Evolutionary conservation across 2,888 invertebrate genomes (phyloP).

Genomic region (Ischnura elegans): DNA sequence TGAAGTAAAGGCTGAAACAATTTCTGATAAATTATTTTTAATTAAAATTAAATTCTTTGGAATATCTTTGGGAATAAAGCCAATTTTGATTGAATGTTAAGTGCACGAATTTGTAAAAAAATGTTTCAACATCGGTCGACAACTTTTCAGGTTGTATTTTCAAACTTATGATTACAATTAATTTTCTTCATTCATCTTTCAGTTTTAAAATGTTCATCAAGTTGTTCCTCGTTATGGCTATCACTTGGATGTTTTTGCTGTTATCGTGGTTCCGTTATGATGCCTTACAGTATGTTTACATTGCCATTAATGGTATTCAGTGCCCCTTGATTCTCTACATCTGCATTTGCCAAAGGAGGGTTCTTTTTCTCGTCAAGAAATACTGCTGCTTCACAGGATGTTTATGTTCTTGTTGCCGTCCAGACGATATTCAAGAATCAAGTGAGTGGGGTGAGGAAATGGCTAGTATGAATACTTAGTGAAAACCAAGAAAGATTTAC

Average conservation of each 20-base stretch:
- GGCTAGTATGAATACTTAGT: constrained; percentile 89
- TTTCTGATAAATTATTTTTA: too few species aligned
- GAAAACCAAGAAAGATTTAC: background rate
- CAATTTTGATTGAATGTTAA: too few species aligned
- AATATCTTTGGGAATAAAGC: background rate
- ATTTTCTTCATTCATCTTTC: constrained; percentile 76
- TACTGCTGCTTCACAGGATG: constrained; percentile 86
- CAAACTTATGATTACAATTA: background rate
- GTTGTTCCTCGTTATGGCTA: constrained; percentile 86
- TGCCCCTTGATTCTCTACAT: constrained; percentile 88
- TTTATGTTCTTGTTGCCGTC: constrained; percentile 79
- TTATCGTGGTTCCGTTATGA: constrained; percentile 88
- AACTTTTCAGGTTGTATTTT: background rate
- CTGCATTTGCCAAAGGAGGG: constrained; percentile 89
- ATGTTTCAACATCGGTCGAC: too few species aligned
- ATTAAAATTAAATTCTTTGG: background rate
- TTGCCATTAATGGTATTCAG: constrained; percentile 88
- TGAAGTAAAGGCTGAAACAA: too few species aligned
- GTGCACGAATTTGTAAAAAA: too few species aligned
- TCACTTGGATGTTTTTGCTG: constrained; percentile 88
- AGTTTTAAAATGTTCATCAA: constrained; percentile 90
- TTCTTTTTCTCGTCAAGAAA: constrained; percentile 88
- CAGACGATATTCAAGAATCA: constrained; percentile 78
- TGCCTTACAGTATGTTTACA: constrained; percentile 86
- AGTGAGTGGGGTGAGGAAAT: constrained; percentile 92